Evolutionary conservation across 2,113 vertebrate genomes (phyloP).

Genomic region (Petroica traversi): DNA sequence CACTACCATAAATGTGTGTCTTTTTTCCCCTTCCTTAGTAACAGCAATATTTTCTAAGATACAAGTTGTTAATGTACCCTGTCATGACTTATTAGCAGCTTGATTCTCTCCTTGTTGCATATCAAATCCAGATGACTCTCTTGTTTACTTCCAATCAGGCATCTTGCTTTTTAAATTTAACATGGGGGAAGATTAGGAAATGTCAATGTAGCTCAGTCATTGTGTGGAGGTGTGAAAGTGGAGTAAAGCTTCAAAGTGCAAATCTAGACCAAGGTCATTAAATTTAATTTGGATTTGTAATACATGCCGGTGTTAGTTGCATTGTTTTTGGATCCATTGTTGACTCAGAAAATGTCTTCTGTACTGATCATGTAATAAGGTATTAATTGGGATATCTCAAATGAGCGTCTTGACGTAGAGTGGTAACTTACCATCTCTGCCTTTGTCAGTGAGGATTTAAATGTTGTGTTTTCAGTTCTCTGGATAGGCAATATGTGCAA

Average conservation of each 20-base stretch:
- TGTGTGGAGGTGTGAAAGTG: neutral
- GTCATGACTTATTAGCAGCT: neutral
- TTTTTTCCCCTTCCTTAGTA: neutral
- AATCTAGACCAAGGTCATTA: neutral
- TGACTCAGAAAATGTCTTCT: neutral
- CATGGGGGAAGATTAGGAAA: neutral
- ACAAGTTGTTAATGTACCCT: neutral
- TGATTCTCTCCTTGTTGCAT: neutral
- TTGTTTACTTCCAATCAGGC: neutral
- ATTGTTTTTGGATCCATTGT: neutral
- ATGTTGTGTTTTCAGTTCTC: neutral
- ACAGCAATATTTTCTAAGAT: neutral
- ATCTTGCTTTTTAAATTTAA: neutral
- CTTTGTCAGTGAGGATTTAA: neutral
- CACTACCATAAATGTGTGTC: neutral
- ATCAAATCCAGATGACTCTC: slow-evolving; percentile 32
- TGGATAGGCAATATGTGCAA: neutral
- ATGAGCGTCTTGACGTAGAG: neutral
- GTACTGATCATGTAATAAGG: neutral
- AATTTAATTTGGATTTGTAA: neutral
- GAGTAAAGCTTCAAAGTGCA: neutral
- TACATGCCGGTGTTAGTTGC: neutral
- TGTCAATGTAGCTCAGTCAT: neutral
- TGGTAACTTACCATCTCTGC: neutral
- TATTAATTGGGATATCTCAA: neutral